Conservation (phyloP, 2,113 vertebrate genomes). For the Jaculus jaculus region DNA sequence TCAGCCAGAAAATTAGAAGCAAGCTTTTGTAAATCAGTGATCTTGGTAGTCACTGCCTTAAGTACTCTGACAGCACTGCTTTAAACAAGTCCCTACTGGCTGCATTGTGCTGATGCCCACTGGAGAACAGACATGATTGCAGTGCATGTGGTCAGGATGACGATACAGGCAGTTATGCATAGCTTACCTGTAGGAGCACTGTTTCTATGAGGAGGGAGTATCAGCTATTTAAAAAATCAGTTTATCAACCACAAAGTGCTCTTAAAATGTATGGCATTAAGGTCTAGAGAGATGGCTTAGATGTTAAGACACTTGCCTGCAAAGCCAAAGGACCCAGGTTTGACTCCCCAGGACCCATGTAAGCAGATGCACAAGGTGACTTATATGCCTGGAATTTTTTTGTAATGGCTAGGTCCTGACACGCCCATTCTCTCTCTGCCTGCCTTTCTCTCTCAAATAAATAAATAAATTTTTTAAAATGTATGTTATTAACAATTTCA, state of each 20-base stretch:
- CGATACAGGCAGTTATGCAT: not conserved
- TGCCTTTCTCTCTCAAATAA: too few relatives aligned
- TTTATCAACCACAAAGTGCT: not conserved
- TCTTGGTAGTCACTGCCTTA: not conserved
- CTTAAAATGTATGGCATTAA: slow-evolving; percentile 25
- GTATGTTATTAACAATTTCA: too few relatives aligned
- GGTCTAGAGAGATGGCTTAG: too few relatives aligned
- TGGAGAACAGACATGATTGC: not conserved
- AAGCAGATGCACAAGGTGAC: too few relatives aligned
- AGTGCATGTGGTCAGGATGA: not conserved
- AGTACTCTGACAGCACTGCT: not conserved
- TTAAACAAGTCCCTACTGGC: not conserved
- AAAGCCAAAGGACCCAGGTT: too few relatives aligned
- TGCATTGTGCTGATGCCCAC: not conserved
- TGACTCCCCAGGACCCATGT: too few relatives aligned
- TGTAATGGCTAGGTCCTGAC: too few relatives aligned
- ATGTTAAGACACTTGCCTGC: too few relatives aligned
- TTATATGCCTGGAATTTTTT: too few relatives aligned
- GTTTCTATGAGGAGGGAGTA: not conserved
- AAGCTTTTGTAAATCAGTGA: not conserved
- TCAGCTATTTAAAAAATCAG: not conserved
- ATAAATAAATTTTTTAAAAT: too few relatives aligned
- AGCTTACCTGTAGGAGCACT: not conserved
- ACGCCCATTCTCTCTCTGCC: too few relatives aligned
- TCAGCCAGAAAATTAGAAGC: not conserved